Conservation (phyloP, 2,888 invertebrate genomes). For the Chrysolina oricalcia region DNA sequence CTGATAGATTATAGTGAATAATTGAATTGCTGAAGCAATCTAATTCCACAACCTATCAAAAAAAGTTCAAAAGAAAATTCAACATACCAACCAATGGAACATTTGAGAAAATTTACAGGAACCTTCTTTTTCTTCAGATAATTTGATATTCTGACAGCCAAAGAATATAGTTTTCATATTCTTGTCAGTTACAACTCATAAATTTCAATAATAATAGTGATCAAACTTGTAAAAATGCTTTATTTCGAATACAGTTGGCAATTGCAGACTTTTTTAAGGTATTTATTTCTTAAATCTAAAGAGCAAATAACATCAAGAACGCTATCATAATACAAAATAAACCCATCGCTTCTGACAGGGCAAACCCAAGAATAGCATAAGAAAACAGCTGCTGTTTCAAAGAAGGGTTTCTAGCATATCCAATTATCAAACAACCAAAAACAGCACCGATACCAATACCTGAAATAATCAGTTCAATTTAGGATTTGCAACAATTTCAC, state of each 20-base stretch:
- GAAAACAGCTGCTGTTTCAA: constrained; percentile 98
- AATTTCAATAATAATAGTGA: not conserved
- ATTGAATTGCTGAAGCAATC: no score
- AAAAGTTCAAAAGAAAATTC: not conserved
- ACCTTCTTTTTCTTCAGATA: constrained; percentile 13
- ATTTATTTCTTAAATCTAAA: constrained; percentile 75
- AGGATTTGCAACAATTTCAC: not conserved
- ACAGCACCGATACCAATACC: constrained; percentile 98
- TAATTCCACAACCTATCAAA: constrained; percentile 6
- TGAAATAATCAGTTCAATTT: constrained; percentile 69
- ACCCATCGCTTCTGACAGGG: constrained; percentile 98
- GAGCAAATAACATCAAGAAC: constrained; percentile 96
- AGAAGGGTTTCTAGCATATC: constrained; percentile 97
- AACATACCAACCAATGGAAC: constrained; percentile 21
- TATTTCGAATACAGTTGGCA: constrained; percentile 33
- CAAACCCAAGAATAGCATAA: constrained; percentile 98
- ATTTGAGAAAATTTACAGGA: constrained; percentile 38
- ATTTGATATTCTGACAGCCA: not conserved
- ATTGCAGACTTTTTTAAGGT: constrained; percentile 24
- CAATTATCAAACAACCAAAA: constrained; percentile 96
- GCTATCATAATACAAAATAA: constrained; percentile 99
- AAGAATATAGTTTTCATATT: not conserved
- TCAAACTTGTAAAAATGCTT: constrained; percentile 23
- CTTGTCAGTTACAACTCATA: not conserved
- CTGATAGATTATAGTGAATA: not conserved